A percentile compares a stretch with the other conserved stretches of the same genome.
These are phyloP conservation scores for Anastatus disparis DNA, from an alignment of 1,140 invertebrate genomes.

Conservation along the genomic window DNA sequence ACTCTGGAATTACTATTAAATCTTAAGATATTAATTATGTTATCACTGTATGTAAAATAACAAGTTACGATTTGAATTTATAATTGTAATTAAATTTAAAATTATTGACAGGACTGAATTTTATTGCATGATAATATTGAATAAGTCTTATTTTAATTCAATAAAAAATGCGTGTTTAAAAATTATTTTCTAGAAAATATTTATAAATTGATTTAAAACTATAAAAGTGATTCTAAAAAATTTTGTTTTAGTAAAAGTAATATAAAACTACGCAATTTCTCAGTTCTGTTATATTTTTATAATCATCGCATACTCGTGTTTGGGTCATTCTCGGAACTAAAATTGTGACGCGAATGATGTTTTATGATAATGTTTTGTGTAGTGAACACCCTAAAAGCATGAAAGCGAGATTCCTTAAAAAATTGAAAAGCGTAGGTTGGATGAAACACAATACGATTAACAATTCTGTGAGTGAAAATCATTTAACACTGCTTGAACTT, in stretches of 20 bases:
- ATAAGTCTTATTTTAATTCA: too few species aligned
- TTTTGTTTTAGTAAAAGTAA: too few species aligned
- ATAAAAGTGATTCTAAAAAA: too few species aligned
- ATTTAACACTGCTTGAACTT: slow-evolving; percentile 65
- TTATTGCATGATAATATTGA: too few species aligned
- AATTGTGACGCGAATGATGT: slow-evolving; percentile 8
- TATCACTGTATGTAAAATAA: too few species aligned
- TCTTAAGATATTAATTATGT: too few species aligned
- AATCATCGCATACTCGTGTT: slow-evolving; percentile 13
- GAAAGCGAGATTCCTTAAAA: slow-evolving; percentile 6
- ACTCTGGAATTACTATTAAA: too few species aligned
- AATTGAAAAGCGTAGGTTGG: slow-evolving; percentile 23
- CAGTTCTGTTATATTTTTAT: neutral
- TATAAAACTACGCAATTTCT: neutral
- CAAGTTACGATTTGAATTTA: too few species aligned
- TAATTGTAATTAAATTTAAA: too few species aligned
- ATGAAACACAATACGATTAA: slow-evolving; percentile 43
- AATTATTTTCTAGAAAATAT: too few species aligned
- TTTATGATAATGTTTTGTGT: slow-evolving; percentile 4
- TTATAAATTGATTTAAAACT: too few species aligned
- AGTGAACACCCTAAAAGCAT: slow-evolving; percentile 6
- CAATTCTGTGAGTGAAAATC: slow-evolving; percentile 52
- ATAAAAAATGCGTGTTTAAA: too few species aligned
- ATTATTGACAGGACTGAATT: neutral
- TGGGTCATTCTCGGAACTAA: slow-evolving; percentile 22